Percentiles rank a stretch among this genome's conserved stretches.
phyloP scores from a whole-genome alignment of 2,113 vertebrate species.

The Neotragus pygmaeus region DNA sequence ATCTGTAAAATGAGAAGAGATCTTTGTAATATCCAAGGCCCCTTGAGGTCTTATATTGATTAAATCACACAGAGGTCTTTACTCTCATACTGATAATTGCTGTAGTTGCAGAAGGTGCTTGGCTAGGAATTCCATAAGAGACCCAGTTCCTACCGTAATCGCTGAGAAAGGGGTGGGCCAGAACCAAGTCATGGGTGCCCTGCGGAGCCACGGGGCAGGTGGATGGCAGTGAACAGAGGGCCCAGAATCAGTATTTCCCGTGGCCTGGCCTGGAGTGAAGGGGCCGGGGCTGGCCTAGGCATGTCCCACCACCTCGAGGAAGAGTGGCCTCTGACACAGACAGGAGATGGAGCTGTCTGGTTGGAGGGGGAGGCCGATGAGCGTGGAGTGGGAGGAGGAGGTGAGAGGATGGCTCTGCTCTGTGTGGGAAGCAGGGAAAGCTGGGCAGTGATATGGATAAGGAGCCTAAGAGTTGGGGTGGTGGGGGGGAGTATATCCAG shows the following conservation, averaged over 20 bases:
- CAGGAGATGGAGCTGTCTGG: not conserved
- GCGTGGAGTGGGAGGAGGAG: not conserved
- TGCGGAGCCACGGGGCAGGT: fast-evolving
- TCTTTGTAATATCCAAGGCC: not conserved
- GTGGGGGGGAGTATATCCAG: not conserved
- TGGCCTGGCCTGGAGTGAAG: too few species aligned
- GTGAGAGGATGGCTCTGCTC: not conserved
- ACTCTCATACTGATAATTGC: not conserved
- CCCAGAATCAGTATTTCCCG: not conserved
- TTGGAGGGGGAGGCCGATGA: not conserved
- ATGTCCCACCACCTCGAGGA: not conserved
- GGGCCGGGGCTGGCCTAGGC: not conserved
- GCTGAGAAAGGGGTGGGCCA: not conserved
- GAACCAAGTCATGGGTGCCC: not conserved
- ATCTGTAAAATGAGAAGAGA: not conserved
- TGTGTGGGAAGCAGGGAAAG: not conserved
- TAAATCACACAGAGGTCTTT: not conserved
- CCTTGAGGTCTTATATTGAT: not conserved
- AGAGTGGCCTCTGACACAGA: not conserved
- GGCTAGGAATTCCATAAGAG: not conserved
- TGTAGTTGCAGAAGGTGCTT: too few species aligned
- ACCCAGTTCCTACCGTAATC: not conserved
- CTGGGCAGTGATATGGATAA: not conserved
- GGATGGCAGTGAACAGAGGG: not conserved
- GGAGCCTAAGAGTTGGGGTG: not conserved